These are phyloP conservation scores for Bembecia ichneumoniformis DNA, from an alignment of 2,888 invertebrate species.

Conservation along the genomic window DNA sequence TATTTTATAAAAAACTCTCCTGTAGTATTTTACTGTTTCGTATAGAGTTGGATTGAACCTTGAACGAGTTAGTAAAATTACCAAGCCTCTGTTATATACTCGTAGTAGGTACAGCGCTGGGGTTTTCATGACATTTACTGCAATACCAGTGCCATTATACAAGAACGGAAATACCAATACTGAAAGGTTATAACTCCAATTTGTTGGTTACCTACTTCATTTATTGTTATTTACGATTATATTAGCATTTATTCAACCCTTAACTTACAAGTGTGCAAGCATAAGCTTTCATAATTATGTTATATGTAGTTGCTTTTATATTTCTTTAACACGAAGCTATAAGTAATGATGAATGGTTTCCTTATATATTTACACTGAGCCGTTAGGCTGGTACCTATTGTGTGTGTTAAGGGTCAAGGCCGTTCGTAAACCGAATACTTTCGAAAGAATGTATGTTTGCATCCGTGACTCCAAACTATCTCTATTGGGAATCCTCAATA, in stretches of 20 bases:
- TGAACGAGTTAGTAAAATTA: too few species aligned
- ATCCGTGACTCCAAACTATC: too few species aligned
- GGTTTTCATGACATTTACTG: too few species aligned
- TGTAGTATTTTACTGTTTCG: too few species aligned
- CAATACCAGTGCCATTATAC: too few species aligned
- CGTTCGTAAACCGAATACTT: not conserved
- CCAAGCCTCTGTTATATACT: too few species aligned
- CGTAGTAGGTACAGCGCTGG: too few species aligned
- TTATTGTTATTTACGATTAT: not conserved
- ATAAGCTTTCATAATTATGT: not conserved
- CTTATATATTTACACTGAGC: not conserved
- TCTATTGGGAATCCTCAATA: too few species aligned
- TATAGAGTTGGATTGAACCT: too few species aligned
- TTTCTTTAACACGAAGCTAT: constrained; percentile 7
- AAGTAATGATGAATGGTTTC: constrained; percentile 7
- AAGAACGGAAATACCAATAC: not conserved
- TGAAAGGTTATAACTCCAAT: not conserved
- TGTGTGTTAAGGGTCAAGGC: not conserved
- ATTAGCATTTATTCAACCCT: not conserved
- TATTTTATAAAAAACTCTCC: too few species aligned
- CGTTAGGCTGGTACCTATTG: not conserved
- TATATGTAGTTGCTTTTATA: not conserved
- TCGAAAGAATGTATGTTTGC: not conserved
- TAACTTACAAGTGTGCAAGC: too few species aligned
- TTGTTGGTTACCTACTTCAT: not conserved